These are phyloP conservation scores for Danio kyathit DNA, from an alignment of 2,797 vertebrate genomes.

Conservation along the genomic window DNA sequence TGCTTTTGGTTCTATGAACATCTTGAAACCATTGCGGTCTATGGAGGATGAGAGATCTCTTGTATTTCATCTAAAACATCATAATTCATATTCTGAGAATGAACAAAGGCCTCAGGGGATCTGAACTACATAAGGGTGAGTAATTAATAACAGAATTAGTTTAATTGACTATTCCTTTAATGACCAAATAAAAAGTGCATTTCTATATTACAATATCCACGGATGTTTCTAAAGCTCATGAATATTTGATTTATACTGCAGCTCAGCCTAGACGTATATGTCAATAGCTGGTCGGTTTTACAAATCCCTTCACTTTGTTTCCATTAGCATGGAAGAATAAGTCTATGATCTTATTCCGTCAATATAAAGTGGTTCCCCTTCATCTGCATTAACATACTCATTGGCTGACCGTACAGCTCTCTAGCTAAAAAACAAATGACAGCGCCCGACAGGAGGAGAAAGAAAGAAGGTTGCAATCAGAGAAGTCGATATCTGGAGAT, in stretches of 20 bases:
- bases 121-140: no score
- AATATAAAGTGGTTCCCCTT: background rate
- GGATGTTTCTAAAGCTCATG: background rate
- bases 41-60: no score
- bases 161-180: background rate
- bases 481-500: slow-evolving; percentile 42
- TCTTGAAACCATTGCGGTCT: no score
- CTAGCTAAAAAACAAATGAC: slow-evolving; percentile 23
- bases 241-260: background rate
- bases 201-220: background rate
- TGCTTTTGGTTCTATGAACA: no score
- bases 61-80: no score
- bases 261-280: background rate
- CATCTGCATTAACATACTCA: slow-evolving; percentile 31
- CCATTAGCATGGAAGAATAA: slow-evolving; percentile 4
- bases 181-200: background rate
- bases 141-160: no score
- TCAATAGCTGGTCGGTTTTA: background rate
- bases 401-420: background rate
- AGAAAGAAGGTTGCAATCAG: slow-evolving; percentile 37
- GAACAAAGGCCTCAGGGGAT: no score
- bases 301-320: slow-evolving; percentile 24
- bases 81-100: no score
- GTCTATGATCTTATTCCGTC: slow-evolving; percentile 16
- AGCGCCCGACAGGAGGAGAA: slow-evolving; percentile 15